phyloP scores from a whole-genome alignment of 2,888 invertebrate genomes.

The Gasteruption jaculator region DNA sequence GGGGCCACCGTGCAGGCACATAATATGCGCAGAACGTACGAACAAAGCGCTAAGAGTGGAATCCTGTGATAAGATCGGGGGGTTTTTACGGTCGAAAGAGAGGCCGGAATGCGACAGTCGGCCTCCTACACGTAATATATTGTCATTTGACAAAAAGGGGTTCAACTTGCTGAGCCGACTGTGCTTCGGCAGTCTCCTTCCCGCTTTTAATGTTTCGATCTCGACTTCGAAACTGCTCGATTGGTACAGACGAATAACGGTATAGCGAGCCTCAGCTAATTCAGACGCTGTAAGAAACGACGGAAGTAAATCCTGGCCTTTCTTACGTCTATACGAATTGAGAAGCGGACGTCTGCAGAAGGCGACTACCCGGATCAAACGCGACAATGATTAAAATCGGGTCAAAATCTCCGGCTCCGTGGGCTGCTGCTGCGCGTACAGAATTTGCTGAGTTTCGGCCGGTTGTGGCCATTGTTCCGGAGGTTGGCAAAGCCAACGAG shows the following conservation, averaged over 20 bases:
- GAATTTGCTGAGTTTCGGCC: not conserved
- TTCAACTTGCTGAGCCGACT: not conserved
- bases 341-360: constrained; percentile 9
- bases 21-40: constrained; percentile 5
- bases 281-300: too few species aligned
- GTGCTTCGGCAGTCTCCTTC: not conserved
- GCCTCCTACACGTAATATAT: constrained; percentile 6
- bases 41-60: constrained; percentile 6
- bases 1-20: constrained; percentile 5
- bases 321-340: too few species aligned
- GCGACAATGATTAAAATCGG: constrained; percentile 7
- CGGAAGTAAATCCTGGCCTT: too few species aligned
- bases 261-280: too few species aligned
- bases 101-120: constrained; percentile 10
- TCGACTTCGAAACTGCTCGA: constrained; percentile 4
- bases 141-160: constrained; percentile 4
- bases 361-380: constrained; percentile 12
- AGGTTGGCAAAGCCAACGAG: constrained; percentile 3
- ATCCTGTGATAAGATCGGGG: constrained; percentile 9
- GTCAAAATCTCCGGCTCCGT: constrained; percentile 11
- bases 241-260: too few species aligned
- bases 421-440: not conserved
- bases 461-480: constrained; percentile 8
- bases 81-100: constrained; percentile 1
- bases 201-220: not conserved